Evolutionary conservation across 53 echinoderm and acorn worm species (phyloP).

Genomic region (Luidia sarsii): DNA sequence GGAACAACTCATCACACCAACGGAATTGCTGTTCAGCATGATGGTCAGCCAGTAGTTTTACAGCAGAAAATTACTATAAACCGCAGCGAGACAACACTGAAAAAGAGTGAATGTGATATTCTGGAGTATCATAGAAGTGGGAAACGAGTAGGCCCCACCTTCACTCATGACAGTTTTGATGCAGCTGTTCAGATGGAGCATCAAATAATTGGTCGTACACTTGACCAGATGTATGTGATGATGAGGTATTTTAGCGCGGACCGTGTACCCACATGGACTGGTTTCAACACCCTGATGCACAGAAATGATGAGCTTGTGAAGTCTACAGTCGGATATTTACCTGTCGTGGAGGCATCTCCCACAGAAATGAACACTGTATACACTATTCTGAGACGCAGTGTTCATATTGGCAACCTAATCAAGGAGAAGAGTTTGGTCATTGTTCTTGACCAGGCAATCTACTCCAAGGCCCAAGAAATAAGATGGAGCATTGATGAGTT

Average conservation of each 20-base stretch:
- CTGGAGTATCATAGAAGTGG: not conserved
- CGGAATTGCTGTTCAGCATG: not conserved
- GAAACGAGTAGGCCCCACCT: not conserved
- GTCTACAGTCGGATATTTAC: slow-evolving; percentile 39
- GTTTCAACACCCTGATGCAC: slow-evolving; percentile 48
- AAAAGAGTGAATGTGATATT: too few relatives aligned
- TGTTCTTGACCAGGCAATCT: slow-evolving; percentile 56
- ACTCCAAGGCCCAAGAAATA: slow-evolving; percentile 46
- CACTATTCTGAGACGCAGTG: slow-evolving; percentile 22
- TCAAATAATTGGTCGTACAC: too few relatives aligned
- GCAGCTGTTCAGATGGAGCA: not conserved
- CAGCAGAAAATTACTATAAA: not conserved
- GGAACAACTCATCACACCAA: not conserved
- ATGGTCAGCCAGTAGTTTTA: not conserved
- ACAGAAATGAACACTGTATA: slow-evolving; percentile 57
- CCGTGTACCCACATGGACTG: slow-evolving; percentile 57
- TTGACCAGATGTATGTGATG: not conserved
- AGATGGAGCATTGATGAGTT: slow-evolving; percentile 25
- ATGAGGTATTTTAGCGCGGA: not conserved
- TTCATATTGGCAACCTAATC: slow-evolving; percentile 26
- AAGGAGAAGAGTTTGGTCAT: slow-evolving; percentile 9
- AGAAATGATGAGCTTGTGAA: slow-evolving; percentile 14
- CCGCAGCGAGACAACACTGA: too few relatives aligned
- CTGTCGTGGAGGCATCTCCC: slow-evolving; percentile 39
- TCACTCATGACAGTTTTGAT: not conserved